These are phyloP conservation scores for Popillia japonica DNA, from an alignment of 1,140 invertebrate genomes.

Conservation along the genomic window DNA sequence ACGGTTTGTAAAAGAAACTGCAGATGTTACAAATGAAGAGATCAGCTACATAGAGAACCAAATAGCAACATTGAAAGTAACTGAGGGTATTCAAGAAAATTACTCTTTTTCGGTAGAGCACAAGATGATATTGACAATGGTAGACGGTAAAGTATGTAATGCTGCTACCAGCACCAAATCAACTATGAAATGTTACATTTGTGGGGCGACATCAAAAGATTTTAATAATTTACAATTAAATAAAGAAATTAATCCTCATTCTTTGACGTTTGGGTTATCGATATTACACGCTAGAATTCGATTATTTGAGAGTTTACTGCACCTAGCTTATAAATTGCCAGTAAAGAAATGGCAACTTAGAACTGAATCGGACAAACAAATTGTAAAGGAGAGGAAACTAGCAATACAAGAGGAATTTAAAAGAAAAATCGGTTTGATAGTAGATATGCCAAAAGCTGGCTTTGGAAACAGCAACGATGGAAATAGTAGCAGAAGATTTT, in stretches of 20 bases:
- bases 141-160: constrained; percentile 60
- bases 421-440: constrained; percentile 50
- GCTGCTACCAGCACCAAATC: constrained; percentile 57
- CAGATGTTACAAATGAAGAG: constrained; percentile 44
- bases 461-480: constrained; percentile 58
- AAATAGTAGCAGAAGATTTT: constrained; percentile 58
- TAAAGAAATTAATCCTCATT: constrained; percentile 45
- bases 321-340: constrained; percentile 55
- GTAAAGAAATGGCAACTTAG: constrained; percentile 52
- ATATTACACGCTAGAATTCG: constrained; percentile 57
- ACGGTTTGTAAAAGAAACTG: constrained; percentile 51
- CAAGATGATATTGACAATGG: constrained; percentile 52
- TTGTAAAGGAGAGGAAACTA: constrained; percentile 49
- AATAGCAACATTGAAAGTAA: constrained; percentile 42
- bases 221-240: constrained; percentile 54
- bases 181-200: constrained; percentile 56
- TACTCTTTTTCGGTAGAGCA: neutral
- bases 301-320: constrained; percentile 57
- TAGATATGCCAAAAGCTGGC: constrained; percentile 56
- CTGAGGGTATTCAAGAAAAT: neutral
- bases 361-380: constrained; percentile 45
- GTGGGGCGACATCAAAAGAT: constrained; percentile 51
- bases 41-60: constrained; percentile 45
- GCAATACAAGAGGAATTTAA: constrained; percentile 55
- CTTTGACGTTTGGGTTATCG: constrained; percentile 54